A percentile compares a stretch with the other conserved stretches of the same genome.
phyloP scores from a whole-genome alignment of 2,113 vertebrate species.

The Bombycilla garrulus region DNA sequence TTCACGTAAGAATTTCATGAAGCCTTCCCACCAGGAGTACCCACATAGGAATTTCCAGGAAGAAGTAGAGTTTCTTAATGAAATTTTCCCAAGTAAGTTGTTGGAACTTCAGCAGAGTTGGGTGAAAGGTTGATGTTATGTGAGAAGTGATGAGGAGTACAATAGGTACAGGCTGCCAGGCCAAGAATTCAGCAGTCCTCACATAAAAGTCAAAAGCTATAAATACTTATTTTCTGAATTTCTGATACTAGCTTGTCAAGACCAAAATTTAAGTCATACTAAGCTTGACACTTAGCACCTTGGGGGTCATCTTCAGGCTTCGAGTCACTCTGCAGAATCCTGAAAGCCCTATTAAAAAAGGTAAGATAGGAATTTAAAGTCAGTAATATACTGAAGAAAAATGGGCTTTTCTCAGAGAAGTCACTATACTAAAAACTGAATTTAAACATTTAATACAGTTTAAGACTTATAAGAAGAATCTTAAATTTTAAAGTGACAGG shows the following conservation, averaged over 20 bases:
- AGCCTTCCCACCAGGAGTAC: constrained; percentile 98
- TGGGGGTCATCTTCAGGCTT: background rate
- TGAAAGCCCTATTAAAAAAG: background rate
- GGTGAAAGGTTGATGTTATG: background rate
- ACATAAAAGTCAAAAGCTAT: background rate
- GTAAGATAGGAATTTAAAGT: background rate
- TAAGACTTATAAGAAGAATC: background rate
- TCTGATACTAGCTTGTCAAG: background rate
- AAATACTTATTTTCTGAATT: background rate
- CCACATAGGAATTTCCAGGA: constrained; percentile 99
- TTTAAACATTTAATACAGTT: background rate
- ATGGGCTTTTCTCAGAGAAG: background rate
- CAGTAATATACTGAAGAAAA: background rate
- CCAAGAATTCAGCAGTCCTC: background rate
- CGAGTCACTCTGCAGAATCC: background rate
- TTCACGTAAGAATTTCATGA: constrained; percentile 99
- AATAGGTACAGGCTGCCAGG: background rate
- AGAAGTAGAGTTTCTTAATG: constrained; percentile 98
- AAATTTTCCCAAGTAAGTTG: constrained; percentile 96
- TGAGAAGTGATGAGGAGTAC: background rate
- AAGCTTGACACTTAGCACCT: background rate
- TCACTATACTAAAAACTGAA: background rate
- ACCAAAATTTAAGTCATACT: background rate
- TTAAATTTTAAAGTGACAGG: background rate
- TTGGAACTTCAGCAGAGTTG: background rate